Conservation (phyloP, 2,113 vertebrate genomes). For the Elaphurus davidianus region DNA sequence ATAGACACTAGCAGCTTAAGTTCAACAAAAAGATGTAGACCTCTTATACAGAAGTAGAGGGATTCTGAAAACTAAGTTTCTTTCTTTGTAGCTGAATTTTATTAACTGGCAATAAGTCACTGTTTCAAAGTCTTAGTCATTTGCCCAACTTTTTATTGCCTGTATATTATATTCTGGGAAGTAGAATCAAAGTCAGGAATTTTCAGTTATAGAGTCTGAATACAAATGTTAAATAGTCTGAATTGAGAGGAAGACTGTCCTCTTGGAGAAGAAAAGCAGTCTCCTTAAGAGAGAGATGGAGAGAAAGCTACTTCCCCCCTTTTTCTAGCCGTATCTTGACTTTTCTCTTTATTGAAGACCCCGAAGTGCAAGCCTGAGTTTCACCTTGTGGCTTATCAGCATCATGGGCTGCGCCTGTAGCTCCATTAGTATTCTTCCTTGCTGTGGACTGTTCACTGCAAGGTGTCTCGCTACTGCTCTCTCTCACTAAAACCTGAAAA, state of each 20-base stretch:
- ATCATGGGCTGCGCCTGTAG: rapidly evolving
- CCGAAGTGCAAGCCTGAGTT: rapidly evolving
- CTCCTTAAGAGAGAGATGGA: neutral
- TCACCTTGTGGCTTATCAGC: neutral
- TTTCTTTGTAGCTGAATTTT: neutral
- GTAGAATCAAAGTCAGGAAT: neutral
- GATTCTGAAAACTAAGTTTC: slow-evolving; percentile 1
- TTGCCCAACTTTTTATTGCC: neutral
- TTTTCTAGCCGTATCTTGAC: rapidly evolving
- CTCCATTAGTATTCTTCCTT: neutral
- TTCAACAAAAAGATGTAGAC: neutral
- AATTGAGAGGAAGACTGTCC: slow-evolving; percentile 3
- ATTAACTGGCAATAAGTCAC: neutral
- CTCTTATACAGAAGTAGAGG: neutral
- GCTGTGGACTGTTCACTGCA: neutral
- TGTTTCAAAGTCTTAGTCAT: slow-evolving; percentile 19
- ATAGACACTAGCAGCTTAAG: slow-evolving; percentile 16
- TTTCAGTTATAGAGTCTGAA: neutral
- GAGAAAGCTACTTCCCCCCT: neutral
- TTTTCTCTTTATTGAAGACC: neutral
- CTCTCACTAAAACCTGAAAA: rapidly evolving
- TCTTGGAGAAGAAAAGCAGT: neutral
- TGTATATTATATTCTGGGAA: neutral
- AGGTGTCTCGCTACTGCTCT: neutral
- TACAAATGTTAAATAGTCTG: neutral